These are phyloP conservation scores for Dryobates pubescens DNA, from an alignment of 2,797 vertebrate genomes.

Conservation along the genomic window DNA sequence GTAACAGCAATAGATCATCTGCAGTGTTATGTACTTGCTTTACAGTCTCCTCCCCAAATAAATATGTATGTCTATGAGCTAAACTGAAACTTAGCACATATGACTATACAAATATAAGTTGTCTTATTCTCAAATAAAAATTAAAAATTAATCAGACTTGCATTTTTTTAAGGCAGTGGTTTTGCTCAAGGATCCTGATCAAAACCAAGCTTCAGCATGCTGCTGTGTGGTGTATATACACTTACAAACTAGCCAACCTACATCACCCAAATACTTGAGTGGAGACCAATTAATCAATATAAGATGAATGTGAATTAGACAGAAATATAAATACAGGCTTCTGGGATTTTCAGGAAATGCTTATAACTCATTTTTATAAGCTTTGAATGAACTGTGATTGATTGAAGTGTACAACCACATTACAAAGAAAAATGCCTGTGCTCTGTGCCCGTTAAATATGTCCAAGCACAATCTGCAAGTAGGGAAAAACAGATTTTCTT, in stretches of 20 bases:
- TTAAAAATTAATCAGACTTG: not conserved
- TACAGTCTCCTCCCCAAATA: not conserved
- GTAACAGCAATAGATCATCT: not conserved
- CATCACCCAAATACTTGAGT: not conserved
- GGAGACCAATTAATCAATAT: not conserved
- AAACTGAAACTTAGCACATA: not conserved
- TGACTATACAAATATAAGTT: not conserved
- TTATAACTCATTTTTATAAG: not conserved
- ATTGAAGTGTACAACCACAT: not conserved
- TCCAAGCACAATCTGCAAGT: not conserved
- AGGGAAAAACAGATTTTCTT: not conserved
- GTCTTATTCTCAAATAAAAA: not conserved
- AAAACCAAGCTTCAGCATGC: not conserved
- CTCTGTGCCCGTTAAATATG: not conserved
- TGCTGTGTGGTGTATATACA: not conserved
- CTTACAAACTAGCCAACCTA: not conserved
- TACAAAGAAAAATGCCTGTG: not conserved
- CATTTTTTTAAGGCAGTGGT: not conserved
- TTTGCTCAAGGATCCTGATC: not conserved
- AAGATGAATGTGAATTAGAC: not conserved
- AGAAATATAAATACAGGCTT: not conserved
- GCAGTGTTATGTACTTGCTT: not conserved
- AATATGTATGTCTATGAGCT: not conserved
- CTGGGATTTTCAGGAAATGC: not conserved
- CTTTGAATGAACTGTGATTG: not conserved